A percentile compares a stretch with the other conserved stretches of the same genome.
These are phyloP conservation scores for Pomacea canaliculata DNA, from an alignment of 2,888 invertebrate species.

Conservation along the genomic window DNA sequence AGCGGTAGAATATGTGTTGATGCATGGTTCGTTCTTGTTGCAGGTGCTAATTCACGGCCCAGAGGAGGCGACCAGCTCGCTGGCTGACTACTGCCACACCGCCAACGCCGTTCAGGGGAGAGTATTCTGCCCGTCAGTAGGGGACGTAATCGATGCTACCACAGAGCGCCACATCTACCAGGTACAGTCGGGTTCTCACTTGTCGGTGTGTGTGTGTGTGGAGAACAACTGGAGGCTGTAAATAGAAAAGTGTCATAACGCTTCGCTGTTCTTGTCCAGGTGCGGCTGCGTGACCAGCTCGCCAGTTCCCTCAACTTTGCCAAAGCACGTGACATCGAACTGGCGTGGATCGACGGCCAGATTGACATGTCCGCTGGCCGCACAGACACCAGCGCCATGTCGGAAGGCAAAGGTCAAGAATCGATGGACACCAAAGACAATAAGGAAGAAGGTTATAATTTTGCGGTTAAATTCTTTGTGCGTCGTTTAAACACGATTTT, in stretches of 20 bases:
- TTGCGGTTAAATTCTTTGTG: neutral
- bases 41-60: slow-evolving; percentile 82
- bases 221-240: neutral
- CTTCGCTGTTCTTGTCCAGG: slow-evolving; percentile 72
- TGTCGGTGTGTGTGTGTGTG: slow-evolving; percentile 3
- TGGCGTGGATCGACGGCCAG: slow-evolving; percentile 93
- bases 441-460: slow-evolving; percentile 1
- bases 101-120: slow-evolving; percentile 75
- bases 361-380: slow-evolving; percentile 45
- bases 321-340: slow-evolving; percentile 87
- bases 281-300: slow-evolving; percentile 90
- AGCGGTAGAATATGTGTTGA: slow-evolving; percentile 68
- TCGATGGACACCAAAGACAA: slow-evolving; percentile 33
- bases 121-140: slow-evolving; percentile 83
- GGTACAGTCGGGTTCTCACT: slow-evolving; percentile 72
- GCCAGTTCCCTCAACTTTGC: slow-evolving; percentile 89
- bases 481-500: too few relatives aligned
- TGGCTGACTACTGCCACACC: slow-evolving; percentile 77
- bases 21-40: slow-evolving; percentile 35
- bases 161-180: slow-evolving; percentile 98
- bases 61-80: slow-evolving; percentile 77
- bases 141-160: slow-evolving; percentile 92
- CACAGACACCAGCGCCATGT: slow-evolving; percentile 49
- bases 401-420: slow-evolving; percentile 41
- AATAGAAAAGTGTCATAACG: neutral